These are phyloP conservation scores for Catocala fraxini DNA, from an alignment of 2,888 invertebrate species.

Conservation along the genomic window DNA sequence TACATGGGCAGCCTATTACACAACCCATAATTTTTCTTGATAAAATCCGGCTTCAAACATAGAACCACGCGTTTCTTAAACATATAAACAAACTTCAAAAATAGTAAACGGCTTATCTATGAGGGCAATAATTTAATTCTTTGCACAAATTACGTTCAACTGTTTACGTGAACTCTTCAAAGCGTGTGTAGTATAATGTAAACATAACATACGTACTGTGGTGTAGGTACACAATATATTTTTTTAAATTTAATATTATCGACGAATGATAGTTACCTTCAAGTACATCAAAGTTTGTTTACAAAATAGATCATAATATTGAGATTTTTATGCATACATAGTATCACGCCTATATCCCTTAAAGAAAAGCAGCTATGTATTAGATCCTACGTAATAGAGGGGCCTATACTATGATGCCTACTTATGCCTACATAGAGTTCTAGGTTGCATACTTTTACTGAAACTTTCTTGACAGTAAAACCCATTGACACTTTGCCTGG, in stretches of 20 bases:
- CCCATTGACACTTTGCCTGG: neutral
- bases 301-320: too few species aligned
- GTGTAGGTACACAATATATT: neutral
- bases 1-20: too few species aligned
- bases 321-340: too few species aligned
- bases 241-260: neutral
- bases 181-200: conserved; percentile 14
- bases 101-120: conserved; percentile 16
- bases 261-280: neutral
- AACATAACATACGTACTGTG: conserved; percentile 8
- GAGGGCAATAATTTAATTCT: conserved; percentile 26
- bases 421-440: neutral
- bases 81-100: conserved; percentile 24
- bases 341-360: too few species aligned
- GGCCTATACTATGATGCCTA: neutral
- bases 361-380: too few species aligned
- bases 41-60: conserved; percentile 11
- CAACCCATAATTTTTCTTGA: conserved; percentile 12
- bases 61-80: conserved; percentile 7
- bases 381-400: too few species aligned
- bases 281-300: too few species aligned
- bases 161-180: conserved; percentile 30
- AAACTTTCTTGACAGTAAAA: neutral
- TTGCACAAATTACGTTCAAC: conserved; percentile 32
- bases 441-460: neutral